Conservation (phyloP, 2,113 vertebrate genomes). For the Sinocyclocheilus grahami region DNA sequence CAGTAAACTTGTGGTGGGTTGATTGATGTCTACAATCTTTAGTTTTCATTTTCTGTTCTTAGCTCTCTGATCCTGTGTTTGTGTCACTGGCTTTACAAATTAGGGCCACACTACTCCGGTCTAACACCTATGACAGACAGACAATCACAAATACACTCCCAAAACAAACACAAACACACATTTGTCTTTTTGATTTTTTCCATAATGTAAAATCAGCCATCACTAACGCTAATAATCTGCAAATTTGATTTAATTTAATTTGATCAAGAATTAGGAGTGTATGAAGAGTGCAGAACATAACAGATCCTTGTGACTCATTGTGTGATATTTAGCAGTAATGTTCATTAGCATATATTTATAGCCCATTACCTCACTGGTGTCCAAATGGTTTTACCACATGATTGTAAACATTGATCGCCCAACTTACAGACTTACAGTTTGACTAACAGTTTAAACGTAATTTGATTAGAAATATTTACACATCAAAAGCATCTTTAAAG, state of each 20-base stretch:
- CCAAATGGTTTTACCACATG: conserved; percentile 12
- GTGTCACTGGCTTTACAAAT: conserved; percentile 62
- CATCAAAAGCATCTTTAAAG: neutral
- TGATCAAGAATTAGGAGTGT: neutral
- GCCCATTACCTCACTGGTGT: conserved; percentile 19
- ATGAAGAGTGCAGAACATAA: neutral
- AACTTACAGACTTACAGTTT: neutral
- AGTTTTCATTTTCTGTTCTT: conserved; percentile 39
- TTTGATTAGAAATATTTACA: neutral
- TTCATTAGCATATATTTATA: conserved; percentile 34
- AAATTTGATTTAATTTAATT: neutral
- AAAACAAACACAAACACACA: conserved; percentile 10
- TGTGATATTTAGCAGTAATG: conserved; percentile 14
- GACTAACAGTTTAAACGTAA: neutral
- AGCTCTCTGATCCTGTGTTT: conserved; percentile 50
- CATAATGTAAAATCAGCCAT: neutral
- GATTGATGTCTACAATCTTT: conserved; percentile 4
- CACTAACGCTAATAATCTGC: neutral
- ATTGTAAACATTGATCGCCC: conserved; percentile 7
- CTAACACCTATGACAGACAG: neutral
- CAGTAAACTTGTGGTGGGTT: neutral
- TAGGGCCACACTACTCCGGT: conserved; percentile 45
- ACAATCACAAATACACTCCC: neutral
- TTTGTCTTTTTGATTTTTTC: neutral
- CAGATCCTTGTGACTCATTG: conserved; percentile 7